A percentile compares a stretch with the other conserved stretches of the same genome.
These are phyloP conservation scores for Sprattus sprattus DNA, from an alignment of 2,113 vertebrate species.

Conservation along the genomic window DNA sequence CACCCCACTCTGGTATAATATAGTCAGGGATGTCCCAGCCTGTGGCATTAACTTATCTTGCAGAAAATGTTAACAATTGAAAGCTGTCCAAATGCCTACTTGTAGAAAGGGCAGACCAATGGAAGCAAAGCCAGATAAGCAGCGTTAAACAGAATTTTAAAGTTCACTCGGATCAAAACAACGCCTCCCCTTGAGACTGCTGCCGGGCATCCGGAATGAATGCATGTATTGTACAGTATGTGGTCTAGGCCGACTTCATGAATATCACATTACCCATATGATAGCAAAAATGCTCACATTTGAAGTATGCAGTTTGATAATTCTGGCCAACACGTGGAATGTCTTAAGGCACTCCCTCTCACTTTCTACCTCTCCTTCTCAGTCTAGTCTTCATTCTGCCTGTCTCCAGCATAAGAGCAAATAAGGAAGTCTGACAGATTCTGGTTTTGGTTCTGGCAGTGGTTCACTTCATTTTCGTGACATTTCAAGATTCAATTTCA, in stretches of 20 bases:
- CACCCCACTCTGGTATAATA: not conserved
- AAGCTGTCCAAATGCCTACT: not conserved
- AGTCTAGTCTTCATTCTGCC: not conserved
- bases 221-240: not conserved
- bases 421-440: not conserved
- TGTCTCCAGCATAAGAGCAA: not conserved
- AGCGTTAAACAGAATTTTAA: not conserved
- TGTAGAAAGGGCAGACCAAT: not conserved
- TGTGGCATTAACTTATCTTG: not conserved
- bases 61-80: not conserved
- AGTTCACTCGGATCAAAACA: not conserved
- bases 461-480: not conserved
- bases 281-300: not conserved
- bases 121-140: not conserved
- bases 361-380: not conserved
- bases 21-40: too few relatives aligned
- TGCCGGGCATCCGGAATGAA: not conserved
- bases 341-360: not conserved
- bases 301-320: not conserved
- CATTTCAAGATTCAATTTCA: constrained; percentile 8
- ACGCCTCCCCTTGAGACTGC: not conserved
- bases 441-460: not conserved
- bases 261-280: not conserved
- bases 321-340: not conserved
- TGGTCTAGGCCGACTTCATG: not conserved